Evolutionary conservation across 2,113 vertebrate species (phyloP).

Genomic region (Bagarius yarrelli): DNA sequence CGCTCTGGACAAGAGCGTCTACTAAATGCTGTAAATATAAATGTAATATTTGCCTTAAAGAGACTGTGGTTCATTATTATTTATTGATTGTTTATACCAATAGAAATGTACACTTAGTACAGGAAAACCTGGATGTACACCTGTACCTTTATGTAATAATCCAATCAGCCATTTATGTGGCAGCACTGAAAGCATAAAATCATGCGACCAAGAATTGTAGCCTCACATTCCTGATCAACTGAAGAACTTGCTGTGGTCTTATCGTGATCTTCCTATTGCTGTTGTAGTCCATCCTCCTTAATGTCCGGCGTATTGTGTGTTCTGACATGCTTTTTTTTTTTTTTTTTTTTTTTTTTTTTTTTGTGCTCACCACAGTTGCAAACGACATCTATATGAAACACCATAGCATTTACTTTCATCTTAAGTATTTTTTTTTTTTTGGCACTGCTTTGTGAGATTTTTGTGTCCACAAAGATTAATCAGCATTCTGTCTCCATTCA

Average conservation of each 20-base stretch:
- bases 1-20: no score
- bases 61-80: slow-evolving; percentile 13
- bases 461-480: neutral
- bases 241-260: neutral
- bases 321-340: neutral
- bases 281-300: neutral
- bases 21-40: no score
- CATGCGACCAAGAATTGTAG: neutral
- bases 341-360: neutral
- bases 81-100: neutral
- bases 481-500: neutral
- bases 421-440: neutral
- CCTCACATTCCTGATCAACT: neutral
- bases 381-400: neutral
- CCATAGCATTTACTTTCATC: neutral
- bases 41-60: neutral
- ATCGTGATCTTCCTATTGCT: neutral
- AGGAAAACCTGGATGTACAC: neutral
- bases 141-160: neutral
- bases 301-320: neutral
- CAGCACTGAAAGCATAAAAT: neutral
- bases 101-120: neutral
- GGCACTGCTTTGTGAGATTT: neutral
- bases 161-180: neutral
- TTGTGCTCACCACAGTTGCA: neutral